Percentiles rank a stretch among this genome's conserved stretches.
Conservation (phyloP, 2,113 vertebrate genomes). For the Antennarius striatus region DNA sequence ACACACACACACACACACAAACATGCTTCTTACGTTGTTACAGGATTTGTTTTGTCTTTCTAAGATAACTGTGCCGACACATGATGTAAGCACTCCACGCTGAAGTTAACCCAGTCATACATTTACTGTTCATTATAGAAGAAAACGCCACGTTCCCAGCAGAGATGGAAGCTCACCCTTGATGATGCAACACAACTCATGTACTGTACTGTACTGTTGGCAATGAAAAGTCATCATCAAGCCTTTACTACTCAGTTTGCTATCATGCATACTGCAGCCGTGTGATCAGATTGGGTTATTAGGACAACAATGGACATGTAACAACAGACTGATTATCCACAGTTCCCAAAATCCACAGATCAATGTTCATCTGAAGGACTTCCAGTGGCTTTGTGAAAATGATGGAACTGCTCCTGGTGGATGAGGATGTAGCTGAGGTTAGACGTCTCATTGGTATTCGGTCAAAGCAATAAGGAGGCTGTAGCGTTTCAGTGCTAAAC, state of each 20-base stretch:
- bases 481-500: background rate
- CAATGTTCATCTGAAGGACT: background rate
- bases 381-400: background rate
- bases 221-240: constrained; percentile 12
- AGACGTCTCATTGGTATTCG: fast-evolving
- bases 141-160: constrained; percentile 44
- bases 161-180: constrained; percentile 40
- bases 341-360: background rate
- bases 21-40: constrained; percentile 21
- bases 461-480: background rate
- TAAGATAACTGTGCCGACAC: constrained; percentile 19
- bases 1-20: constrained; percentile 14
- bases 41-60: background rate
- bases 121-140: constrained; percentile 32
- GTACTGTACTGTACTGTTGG: constrained; percentile 17
- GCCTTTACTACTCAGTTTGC: background rate
- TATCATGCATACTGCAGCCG: background rate
- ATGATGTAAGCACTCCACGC: constrained; percentile 51
- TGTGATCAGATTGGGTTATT: background rate
- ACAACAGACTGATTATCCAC: too few species aligned
- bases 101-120: constrained; percentile 33
- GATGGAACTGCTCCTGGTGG: background rate
- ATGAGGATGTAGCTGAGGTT: background rate
- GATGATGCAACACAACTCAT: constrained; percentile 62
- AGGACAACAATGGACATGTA: too few species aligned